Base-by-base conservation (phyloP, 2,888 invertebrate genomes). In the Himalopsyche anomala region DNA sequence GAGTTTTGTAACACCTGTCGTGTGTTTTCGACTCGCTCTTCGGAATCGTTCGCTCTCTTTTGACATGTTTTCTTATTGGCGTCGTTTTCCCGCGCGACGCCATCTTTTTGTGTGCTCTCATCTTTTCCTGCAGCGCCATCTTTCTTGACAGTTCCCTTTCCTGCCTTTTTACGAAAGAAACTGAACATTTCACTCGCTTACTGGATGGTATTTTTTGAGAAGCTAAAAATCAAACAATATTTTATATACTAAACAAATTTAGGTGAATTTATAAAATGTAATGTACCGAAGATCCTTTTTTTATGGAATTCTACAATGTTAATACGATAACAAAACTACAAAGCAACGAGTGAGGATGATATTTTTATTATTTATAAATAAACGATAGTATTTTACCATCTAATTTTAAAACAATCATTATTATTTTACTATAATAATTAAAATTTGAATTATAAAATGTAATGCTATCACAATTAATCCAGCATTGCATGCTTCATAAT, bases 151-250 rank as follows among this genome's bases (percentile, higher is more conserved):
- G 36, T 36, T 62, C 80, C 74, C 51, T 88, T 88, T 15, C 74
- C 84, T 36, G 84, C 69, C 69, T 88, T 88, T 83, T 84, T 85
- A 19, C 87, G 85, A 42, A 88, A 87, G 81, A 86, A 88, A 74
- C 80, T 87, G 45, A 88, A 84, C 88, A 88, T 88, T 42, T 19
- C 28, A 42, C 45, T 80, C 17, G n/a, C 80, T 51, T 42, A 51
- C 85, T 79, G 69, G 85, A 82, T 38, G 38, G 69, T 74, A 36
- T 74, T 74, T 36, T 74, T 74, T 74, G 74, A 74, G 74, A 74
- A 38, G 38, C 74, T 74, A 74, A 36, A 74, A 74, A 19, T 4
- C 28, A 62, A 62, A 62, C 62, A 19, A 62, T 62, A 62, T 62
- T 19, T 19, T 62, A 17, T 28, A 28, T n/a, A 28, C 62, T 56